phyloP scores from a whole-genome alignment of 2,797 vertebrate genomes.

The Yasuhikotakia modesta region DNA sequence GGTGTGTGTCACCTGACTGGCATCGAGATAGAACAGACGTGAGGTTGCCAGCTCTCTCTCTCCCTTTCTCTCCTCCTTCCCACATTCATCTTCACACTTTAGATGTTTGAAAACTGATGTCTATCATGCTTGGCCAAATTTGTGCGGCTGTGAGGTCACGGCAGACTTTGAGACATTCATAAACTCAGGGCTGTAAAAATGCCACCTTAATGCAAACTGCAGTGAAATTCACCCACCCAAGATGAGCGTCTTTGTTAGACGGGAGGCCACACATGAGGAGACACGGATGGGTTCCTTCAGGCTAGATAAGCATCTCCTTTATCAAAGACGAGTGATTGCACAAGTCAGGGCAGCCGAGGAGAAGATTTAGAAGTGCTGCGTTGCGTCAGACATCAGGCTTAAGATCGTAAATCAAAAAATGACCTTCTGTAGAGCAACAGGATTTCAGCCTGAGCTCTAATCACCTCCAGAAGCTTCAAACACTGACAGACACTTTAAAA shows the following conservation, averaged over 20 bases:
- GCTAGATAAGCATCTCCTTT: constrained; percentile 64
- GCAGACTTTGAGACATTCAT: constrained; percentile 69
- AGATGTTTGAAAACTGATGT: constrained; percentile 62
- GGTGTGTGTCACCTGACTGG: constrained; percentile 51
- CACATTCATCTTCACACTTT: constrained; percentile 55
- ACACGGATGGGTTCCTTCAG: constrained; percentile 59
- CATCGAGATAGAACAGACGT: constrained; percentile 42
- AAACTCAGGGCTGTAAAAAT: constrained; percentile 57
- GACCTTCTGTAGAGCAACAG: constrained; percentile 1
- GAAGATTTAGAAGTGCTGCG: constrained; percentile 28
- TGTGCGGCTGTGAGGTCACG: constrained; percentile 62
- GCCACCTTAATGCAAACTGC: constrained; percentile 30
- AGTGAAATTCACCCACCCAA: constrained; percentile 75
- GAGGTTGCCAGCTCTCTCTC: constrained; percentile 57
- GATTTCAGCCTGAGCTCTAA: not conserved
- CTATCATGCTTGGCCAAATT: constrained; percentile 49
- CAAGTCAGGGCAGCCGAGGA: constrained; percentile 42
- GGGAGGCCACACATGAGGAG: constrained; percentile 65
- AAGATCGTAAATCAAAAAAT: constrained; percentile 12
- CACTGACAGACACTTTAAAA: no score
- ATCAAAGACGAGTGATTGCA: constrained; percentile 71
- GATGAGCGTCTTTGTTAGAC: constrained; percentile 62
- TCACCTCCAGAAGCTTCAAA: not conserved
- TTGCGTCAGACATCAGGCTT: not conserved
- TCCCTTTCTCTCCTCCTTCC: constrained; percentile 54